A percentile compares a stretch with the other conserved stretches of the same genome.
Conservation (phyloP, 1,140 invertebrate species). For the Ostrea edulis region DNA sequence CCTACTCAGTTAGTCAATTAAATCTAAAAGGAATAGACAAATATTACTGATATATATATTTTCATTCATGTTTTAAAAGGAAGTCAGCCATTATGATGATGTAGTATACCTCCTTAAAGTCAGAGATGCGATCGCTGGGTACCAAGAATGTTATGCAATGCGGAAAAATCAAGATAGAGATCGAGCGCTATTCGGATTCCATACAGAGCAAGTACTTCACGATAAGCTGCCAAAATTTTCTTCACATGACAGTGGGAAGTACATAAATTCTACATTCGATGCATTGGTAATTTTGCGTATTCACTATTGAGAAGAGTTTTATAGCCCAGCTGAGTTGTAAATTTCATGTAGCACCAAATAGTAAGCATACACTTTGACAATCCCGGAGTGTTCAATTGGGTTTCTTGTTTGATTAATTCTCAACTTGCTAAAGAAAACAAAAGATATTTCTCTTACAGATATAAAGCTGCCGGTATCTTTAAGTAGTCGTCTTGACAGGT, state of each 20-base stretch:
- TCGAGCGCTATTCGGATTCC: too few species aligned
- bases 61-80: too few species aligned
- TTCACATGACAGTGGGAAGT: not conserved
- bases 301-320: not conserved
- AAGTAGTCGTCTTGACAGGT: not conserved
- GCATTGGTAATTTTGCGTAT: not conserved
- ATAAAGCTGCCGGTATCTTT: not conserved
- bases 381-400: not conserved
- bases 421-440: not conserved
- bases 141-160: too few species aligned
- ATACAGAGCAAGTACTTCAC: too few species aligned
- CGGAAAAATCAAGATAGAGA: too few species aligned
- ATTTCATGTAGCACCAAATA: not conserved
- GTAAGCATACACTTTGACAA: not conserved
- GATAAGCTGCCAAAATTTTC: not conserved
- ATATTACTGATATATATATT: too few species aligned
- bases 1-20: too few species aligned
- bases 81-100: too few species aligned
- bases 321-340: not conserved
- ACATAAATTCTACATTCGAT: not conserved
- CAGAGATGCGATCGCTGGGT: too few species aligned
- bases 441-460: not conserved
- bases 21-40: too few species aligned
- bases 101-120: too few species aligned
- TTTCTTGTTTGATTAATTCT: conserved; percentile 19